These are phyloP conservation scores for Antheraea assamensis DNA, from an alignment of 2,888 invertebrate genomes.

Conservation along the genomic window DNA sequence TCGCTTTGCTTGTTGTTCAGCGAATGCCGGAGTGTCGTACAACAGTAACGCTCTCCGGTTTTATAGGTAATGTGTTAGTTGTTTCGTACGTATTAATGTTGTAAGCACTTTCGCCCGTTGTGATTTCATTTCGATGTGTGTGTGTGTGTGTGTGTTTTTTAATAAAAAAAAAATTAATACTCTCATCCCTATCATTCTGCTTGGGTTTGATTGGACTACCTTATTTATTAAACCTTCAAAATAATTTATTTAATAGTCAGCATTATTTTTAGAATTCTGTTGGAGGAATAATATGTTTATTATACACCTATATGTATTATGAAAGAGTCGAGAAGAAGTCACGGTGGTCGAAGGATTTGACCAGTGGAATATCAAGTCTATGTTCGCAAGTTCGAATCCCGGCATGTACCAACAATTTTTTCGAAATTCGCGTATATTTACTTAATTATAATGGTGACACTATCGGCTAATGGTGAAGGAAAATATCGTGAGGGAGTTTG, in stretches of 20 bases:
- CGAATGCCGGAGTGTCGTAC: constrained; percentile 74
- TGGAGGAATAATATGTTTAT: too few species aligned
- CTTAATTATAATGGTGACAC: too few species aligned
- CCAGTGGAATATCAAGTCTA: too few species aligned
- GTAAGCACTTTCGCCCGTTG: constrained; percentile 74
- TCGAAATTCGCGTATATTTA: too few species aligned
- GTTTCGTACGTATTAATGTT: constrained; percentile 65
- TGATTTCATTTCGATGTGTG: constrained; percentile 48
- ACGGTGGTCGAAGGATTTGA: too few species aligned
- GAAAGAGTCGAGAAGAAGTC: too few species aligned
- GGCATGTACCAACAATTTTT: too few species aligned
- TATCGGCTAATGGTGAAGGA: too few species aligned
- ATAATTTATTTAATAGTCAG: not conserved
- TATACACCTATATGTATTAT: too few species aligned
- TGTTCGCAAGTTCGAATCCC: too few species aligned
- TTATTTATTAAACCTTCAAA: not conserved
- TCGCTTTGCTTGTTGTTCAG: constrained; percentile 75
- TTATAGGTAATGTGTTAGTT: constrained; percentile 69
- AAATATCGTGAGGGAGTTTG: too few species aligned
- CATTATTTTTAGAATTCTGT: not conserved
- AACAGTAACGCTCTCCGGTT: constrained; percentile 51
- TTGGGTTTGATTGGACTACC: not conserved
- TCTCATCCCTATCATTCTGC: constrained; percentile 33
- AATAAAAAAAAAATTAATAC: too few species aligned
- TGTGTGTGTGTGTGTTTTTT: constrained; percentile 33